These are phyloP conservation scores for Bothrops alternatus DNA, from an alignment of 2,797 vertebrate genomes.

Conservation along the genomic window DNA sequence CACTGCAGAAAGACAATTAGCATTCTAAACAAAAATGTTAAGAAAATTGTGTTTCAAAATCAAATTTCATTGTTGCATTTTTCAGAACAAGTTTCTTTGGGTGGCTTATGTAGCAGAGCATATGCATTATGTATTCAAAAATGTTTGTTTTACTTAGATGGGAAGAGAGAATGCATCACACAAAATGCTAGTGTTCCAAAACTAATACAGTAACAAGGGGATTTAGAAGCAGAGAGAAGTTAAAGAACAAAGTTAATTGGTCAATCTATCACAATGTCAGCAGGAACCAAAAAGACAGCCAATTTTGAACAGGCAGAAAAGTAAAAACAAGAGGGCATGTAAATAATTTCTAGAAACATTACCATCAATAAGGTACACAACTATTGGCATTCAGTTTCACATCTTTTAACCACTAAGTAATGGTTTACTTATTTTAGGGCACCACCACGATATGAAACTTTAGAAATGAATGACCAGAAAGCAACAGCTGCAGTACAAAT, in stretches of 20 bases:
- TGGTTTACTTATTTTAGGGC: not conserved
- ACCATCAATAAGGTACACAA: not conserved
- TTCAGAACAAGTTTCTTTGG: not conserved
- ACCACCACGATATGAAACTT: not conserved
- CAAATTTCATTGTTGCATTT: not conserved
- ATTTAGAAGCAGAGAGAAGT: not conserved
- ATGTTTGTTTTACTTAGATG: not conserved
- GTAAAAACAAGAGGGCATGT: not conserved
- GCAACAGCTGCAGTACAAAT: not conserved
- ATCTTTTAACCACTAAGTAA: not conserved
- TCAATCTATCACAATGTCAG: not conserved
- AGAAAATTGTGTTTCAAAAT: not conserved
- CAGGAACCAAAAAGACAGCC: not conserved
- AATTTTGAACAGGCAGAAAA: not conserved
- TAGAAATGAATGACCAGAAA: slow-evolving; percentile 16
- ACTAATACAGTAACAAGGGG: not conserved
- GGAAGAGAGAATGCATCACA: not conserved
- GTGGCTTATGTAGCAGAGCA: not conserved
- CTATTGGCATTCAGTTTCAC: not conserved
- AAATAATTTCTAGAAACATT: not conserved
- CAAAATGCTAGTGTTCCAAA: not conserved
- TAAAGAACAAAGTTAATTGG: not conserved
- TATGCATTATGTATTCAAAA: not conserved
- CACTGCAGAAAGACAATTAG: not conserved
- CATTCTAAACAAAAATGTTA: not conserved